Percentiles rank a stretch among this genome's conserved stretches.
phyloP scores from a whole-genome alignment of 2,113 vertebrate genomes.

The Aphelocoma coerulescens region DNA sequence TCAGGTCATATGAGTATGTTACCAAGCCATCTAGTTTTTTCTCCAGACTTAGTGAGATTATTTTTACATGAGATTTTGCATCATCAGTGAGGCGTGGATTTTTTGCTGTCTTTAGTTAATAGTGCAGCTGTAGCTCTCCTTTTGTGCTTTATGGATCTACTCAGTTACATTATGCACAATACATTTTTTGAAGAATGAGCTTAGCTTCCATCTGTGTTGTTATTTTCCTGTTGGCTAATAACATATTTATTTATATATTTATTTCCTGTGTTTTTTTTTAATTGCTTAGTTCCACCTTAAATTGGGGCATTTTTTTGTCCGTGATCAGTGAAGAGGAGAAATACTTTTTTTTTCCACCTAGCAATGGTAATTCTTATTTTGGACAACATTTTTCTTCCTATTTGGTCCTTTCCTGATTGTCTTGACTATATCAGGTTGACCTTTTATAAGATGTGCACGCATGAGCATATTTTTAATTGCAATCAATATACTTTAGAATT shows the following conservation, averaged over 20 bases:
- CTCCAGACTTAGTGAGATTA: background rate
- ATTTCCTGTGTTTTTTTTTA: background rate
- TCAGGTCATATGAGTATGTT: background rate
- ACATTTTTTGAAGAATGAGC: background rate
- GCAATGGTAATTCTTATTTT: background rate
- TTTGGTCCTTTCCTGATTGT: background rate
- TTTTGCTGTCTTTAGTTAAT: background rate
- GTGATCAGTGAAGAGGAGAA: background rate
- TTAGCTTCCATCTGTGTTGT: background rate
- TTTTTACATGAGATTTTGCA: background rate
- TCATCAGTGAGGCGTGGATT: background rate
- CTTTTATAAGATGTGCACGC: background rate
- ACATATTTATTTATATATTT: background rate
- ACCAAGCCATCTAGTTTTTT: background rate
- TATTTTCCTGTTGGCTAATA: background rate
- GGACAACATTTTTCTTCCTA: background rate
- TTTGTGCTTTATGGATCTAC: background rate
- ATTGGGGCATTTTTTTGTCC: background rate
- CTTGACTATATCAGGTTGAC: background rate
- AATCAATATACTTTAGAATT: background rate
- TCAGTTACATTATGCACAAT: background rate
- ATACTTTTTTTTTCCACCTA: background rate
- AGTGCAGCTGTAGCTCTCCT: background rate
- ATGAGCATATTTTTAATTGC: background rate
- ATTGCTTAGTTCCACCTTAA: background rate